Base-by-base conservation (phyloP, 2,888 invertebrate genomes). In the Phragmatobia fuliginosa region DNA sequence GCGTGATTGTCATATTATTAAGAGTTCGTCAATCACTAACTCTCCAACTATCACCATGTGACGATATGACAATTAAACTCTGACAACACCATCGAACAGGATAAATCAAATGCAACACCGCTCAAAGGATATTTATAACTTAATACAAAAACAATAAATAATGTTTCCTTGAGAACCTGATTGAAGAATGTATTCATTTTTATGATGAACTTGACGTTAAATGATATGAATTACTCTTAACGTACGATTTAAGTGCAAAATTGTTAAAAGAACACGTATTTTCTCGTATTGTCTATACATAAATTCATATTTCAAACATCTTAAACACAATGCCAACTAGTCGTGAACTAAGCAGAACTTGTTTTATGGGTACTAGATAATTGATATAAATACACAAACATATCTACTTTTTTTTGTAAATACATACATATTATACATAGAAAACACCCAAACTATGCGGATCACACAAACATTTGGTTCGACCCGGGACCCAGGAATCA, bases 111-210 rank as follows among this genome's bases (percentile, higher is more conserved):
- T 32, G 33, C 32, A 61, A 21, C 45, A 59, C 66, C 28, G 16
- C 31, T 32, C 31, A 52, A 38, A 61, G 49, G 32, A 60, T 61
- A 67, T 62, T 52, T 67, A 52, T 67, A 67, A 36, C 41, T 67
- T 67, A 59, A 59, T 49, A 33, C 70, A 68, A 59, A 41, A 61
- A 62, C 67, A 67, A 66, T 66, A 70, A 36, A 67, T 64, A 32
- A 61, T 1, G 21, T 78, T 80, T 78, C 76, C 76, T 78, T 75
- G 71, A 70, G 62, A 81, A 78, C 73, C 8, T 25, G 0, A 60
- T 56, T 58, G 8, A 63, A 56, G 58, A 80, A 33, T 36, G 75
- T 75, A 31, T 49, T 33, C 56, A 36, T 36, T 16, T 49, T 52
- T 32, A 28, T 28, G 28, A 52, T 61, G 16, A 45, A 67, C 61